Evolutionary conservation across 1,140 invertebrate species (phyloP).

Genomic region (Tribolium castaneum): DNA sequence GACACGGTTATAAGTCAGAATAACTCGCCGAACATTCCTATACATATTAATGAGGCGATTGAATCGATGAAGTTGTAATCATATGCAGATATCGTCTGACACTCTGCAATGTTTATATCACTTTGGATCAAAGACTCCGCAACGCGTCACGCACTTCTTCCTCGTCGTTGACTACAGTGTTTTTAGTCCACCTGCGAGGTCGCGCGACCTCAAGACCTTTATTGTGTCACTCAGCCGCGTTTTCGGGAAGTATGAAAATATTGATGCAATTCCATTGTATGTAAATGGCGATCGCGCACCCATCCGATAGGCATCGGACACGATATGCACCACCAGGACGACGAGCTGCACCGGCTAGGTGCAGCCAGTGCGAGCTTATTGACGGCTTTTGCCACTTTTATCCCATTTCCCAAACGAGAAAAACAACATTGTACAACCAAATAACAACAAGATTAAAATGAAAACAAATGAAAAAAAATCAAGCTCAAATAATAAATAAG

Average conservation of each 20-base stretch:
- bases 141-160: background rate
- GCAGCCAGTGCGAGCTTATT: background rate
- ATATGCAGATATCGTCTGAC: conserved; percentile 54
- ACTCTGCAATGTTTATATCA: conserved; percentile 57
- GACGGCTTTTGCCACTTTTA: background rate
- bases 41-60: conserved; percentile 55
- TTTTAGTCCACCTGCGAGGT: conserved; percentile 18
- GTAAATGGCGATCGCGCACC: conserved; percentile 45
- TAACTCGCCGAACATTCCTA: conserved; percentile 44
- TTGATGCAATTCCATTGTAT: conserved; percentile 50
- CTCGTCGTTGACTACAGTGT: background rate
- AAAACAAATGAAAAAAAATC: too few relatives aligned
- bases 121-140: conserved; percentile 52
- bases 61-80: conserved; percentile 54
- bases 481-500: too few relatives aligned
- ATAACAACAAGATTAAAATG: too few relatives aligned
- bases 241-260: conserved; percentile 47
- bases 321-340: conserved; percentile 37
- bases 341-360: conserved; percentile 1
- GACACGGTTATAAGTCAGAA: conserved; percentile 44
- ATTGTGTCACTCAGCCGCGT: conserved; percentile 20
- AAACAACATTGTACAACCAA: too few relatives aligned
- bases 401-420: too few relatives aligned
- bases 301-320: conserved; percentile 43
- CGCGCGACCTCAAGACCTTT: conserved; percentile 5